A percentile compares a stretch with the other conserved stretches of the same genome.
These are phyloP conservation scores for Platysteira castanea DNA, from an alignment of 2,113 vertebrate genomes.

Conservation along the genomic window DNA sequence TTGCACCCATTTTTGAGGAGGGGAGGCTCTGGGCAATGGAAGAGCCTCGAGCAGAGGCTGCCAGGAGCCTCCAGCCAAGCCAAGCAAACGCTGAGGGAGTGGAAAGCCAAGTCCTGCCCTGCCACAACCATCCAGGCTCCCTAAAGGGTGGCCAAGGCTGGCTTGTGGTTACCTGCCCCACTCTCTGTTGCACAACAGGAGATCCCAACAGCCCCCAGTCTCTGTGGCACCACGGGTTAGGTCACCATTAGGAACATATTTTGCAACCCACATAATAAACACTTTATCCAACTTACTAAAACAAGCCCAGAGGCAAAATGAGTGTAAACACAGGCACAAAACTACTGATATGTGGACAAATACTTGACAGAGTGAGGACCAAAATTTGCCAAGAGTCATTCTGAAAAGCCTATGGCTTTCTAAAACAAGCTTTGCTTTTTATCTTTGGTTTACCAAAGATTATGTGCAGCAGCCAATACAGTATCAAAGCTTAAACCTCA, in stretches of 20 bases:
- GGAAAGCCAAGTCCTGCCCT: neutral
- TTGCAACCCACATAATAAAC: constrained; percentile 66
- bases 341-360: constrained; percentile 32
- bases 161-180: constrained; percentile 64
- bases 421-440: constrained; percentile 40
- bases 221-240: constrained; percentile 56
- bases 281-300: constrained; percentile 47
- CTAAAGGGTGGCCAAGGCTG: neutral
- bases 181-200: constrained; percentile 32
- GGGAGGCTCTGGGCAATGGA: neutral
- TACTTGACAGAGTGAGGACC: constrained; percentile 21
- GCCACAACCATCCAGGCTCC: neutral
- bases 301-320: constrained; percentile 24
- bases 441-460: constrained; percentile 39
- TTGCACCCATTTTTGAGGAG: neutral
- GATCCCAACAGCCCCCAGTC: constrained; percentile 35
- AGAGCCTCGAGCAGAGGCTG: neutral
- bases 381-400: constrained; percentile 34
- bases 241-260: constrained; percentile 56
- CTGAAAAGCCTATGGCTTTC: constrained; percentile 33
- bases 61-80: constrained; percentile 40
- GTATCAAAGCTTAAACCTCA: constrained; percentile 32
- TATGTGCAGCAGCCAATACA: constrained; percentile 6
- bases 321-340: constrained; percentile 57
- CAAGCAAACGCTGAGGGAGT: constrained; percentile 30